phyloP scores from a whole-genome alignment of 2,113 vertebrate genomes.

The Okapia johnstoni region DNA sequence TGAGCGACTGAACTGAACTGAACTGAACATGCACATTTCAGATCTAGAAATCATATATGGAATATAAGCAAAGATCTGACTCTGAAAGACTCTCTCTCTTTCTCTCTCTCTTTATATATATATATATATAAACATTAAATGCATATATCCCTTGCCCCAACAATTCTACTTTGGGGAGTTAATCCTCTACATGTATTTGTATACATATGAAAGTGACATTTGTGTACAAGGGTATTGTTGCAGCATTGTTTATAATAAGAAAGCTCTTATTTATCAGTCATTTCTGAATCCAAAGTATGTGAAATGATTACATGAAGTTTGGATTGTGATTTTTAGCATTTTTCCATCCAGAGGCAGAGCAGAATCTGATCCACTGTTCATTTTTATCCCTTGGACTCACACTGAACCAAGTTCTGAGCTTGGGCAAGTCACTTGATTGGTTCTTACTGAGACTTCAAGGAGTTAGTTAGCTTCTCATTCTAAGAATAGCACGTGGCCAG shows the following conservation, averaged over 20 bases:
- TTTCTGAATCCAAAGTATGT: not conserved
- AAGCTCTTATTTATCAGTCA: not conserved
- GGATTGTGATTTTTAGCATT: not conserved
- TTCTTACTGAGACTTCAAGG: not conserved
- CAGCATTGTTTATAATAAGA: not conserved
- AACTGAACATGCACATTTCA: not conserved
- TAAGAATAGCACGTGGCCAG: fast-evolving
- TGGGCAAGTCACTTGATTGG: not conserved
- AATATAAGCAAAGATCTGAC: not conserved
- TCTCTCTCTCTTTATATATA: not conserved
- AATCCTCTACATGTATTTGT: not conserved
- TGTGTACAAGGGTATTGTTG: not conserved
- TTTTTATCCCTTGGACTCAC: not conserved
- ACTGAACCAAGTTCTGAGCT: not conserved
- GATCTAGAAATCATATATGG: not conserved
- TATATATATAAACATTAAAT: not conserved
- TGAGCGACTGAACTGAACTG: too few relatives aligned
- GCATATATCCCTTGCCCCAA: not conserved
- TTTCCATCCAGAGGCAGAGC: not conserved
- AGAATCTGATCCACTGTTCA: not conserved
- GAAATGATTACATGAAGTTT: not conserved
- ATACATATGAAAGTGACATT: not conserved
- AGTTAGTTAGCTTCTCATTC: not conserved
- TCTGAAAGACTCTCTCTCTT: not conserved
- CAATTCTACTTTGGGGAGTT: not conserved